Base-by-base conservation (phyloP, 2,888 invertebrate species). In the Protonemura montana region DNA sequence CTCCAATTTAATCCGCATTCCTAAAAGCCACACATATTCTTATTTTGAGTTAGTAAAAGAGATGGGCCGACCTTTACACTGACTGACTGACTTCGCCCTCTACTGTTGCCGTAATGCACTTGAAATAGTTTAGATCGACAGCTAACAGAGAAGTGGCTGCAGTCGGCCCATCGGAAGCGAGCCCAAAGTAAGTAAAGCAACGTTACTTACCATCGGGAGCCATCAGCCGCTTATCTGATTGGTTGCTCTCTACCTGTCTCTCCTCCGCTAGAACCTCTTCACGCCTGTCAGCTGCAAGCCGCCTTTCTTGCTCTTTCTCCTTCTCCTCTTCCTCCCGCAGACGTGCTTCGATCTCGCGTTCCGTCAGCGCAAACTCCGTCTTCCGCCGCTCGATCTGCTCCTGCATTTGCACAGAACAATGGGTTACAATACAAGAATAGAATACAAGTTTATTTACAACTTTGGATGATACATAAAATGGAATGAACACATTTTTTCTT, bases 341-440 rank as follows among this genome's bases (percentile, higher is more conserved):
- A 90, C 91, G 92, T 81, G 95, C 94, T 90, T 96, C 96, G 88
- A 96, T 96, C 90, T 96, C 96, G 85, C 94, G 94, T 89, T 96
- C 94, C n/a, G 94, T 95, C 89, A 94, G 94, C 90, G 94, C 94
- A 91, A 96, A 96, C 85, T 95, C 95, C 86, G 92, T 92, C 89
- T 95, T 94, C 88, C 94, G 94, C 87, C 94, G 93, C 87, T 92
- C 92, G 90, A 95, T 93, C 87, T 93, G 93, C 89, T 94, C 94
- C 95, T 95, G 89, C 80, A 86, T 35, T 84, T n/a, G n/a, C n/a
- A n/a, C n/a, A n/a, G n/a, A n/a, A n/a, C n/a, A n/a, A n/a, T n/a
- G n/a, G n/a, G n/a, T n/a, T n/a, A n/a, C n/a, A n/a, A n/a, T n/a
- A n/a, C n/a, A n/a, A n/a, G n/a, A n/a, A n/a, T n/a, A n/a, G n/a